Evolutionary conservation across 2,888 invertebrate genomes (phyloP), one percentile per base, ranked within the genome.

Genomic region (Sarcophaga variegata): DNA sequence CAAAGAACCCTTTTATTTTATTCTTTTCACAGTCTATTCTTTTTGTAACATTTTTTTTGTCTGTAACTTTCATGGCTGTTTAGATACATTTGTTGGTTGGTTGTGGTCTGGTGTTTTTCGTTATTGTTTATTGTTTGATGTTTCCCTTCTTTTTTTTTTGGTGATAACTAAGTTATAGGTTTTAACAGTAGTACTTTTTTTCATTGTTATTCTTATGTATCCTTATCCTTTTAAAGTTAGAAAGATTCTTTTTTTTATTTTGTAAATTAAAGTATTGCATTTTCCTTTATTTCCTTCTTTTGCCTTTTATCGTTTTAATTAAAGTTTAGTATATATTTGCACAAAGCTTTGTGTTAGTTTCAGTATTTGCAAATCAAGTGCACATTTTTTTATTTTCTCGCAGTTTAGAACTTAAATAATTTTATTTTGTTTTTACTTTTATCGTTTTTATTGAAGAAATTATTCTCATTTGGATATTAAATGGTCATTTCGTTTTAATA

Each of bases 101-200:
- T 70, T 84, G 76, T 85, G 81, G 81, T 81, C 63, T 75, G 74
- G 63, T 83, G 45, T 83, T 79, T 79, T n/a, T 54, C 17, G 12
- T 54, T 54, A 14, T 66, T 17, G 54, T 54, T 54, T 54, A 14
- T 66, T 17, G 54, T 54, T 49, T 49, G 14, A 49, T 14, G 11
- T 14, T 54, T 77, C 47, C 47, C 71, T 54, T 69, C 69, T 8
- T 37, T 37, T 37, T 37, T 37, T 37, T 37, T 37, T 37, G 37
- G 37, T 37, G 37, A 37, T 37, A 37, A 10, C 10, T 37, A 37
- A 37, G 8, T 37, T 37, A 37, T 37, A 37, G 37, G 37, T 37
- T 37, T 37, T 37, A 37, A 37, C 10, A 10, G 37, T 37, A 77
- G 54, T 81, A n/a, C 59, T 12, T 63, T 78, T 82, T 80, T 49